A percentile compares a stretch with the other conserved stretches of the same genome.
phyloP scores from a whole-genome alignment of 1,140 invertebrate genomes.

The Diorhabda elongata region DNA sequence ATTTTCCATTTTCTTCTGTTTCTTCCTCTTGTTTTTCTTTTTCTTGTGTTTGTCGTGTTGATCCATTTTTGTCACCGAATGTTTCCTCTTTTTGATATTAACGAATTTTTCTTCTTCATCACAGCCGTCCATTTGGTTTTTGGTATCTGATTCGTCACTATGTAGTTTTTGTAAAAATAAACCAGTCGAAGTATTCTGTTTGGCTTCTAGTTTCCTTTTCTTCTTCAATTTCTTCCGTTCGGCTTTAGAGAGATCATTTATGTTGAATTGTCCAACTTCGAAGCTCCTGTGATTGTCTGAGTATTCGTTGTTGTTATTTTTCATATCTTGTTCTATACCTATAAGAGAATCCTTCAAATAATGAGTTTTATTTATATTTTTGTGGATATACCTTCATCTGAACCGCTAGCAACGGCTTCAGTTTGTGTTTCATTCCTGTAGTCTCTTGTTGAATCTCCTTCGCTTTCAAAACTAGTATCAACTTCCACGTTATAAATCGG shows the following conservation, averaged over 20 bases:
- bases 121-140: conserved; percentile 10
- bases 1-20: conserved; percentile 28
- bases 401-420: conserved; percentile 25
- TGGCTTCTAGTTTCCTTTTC: conserved; percentile 37
- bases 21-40: conserved; percentile 29
- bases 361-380: neutral
- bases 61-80: conserved; percentile 16
- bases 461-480: conserved; percentile 36
- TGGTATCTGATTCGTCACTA: conserved; percentile 18
- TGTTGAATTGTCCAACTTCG: conserved; percentile 34
- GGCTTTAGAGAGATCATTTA: conserved; percentile 38
- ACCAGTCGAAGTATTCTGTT: conserved; percentile 28
- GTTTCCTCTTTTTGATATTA: conserved; percentile 28
- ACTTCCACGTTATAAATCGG: conserved; percentile 32
- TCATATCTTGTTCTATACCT: conserved; percentile 40
- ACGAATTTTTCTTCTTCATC: conserved; percentile 26
- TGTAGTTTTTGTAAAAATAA: conserved; percentile 31
- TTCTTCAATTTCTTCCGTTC: conserved; percentile 40
- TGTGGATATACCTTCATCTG: conserved; percentile 23
- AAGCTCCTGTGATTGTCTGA: conserved; percentile 35
- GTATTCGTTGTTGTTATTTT: conserved; percentile 27
- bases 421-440: conserved; percentile 27
- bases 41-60: conserved; percentile 29
- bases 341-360: conserved; percentile 14
- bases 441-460: conserved; percentile 24